Conservation (phyloP, 2,888 invertebrate genomes). For the Seira ritae region DNA sequence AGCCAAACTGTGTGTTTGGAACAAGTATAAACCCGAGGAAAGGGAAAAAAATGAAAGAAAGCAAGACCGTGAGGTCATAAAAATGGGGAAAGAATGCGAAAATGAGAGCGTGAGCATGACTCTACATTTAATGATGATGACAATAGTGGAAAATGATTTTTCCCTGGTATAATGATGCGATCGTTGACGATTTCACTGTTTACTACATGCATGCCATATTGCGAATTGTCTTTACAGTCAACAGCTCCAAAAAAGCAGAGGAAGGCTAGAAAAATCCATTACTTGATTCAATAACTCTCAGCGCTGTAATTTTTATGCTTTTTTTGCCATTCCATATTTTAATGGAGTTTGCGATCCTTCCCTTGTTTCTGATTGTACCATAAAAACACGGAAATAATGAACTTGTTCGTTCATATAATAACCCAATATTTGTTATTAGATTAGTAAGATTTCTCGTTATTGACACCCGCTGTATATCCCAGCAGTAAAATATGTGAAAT, state of each 20-base stretch:
- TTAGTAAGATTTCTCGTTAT: constrained; percentile 19
- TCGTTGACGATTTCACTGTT: constrained; percentile 13
- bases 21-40: background rate
- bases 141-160: constrained; percentile 21
- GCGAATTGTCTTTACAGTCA: background rate
- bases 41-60: constrained; percentile 13
- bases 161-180: background rate
- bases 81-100: constrained; percentile 51
- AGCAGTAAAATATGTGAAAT: background rate
- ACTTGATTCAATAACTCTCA: constrained; percentile 24
- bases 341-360: background rate
- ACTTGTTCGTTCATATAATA: constrained; percentile 17
- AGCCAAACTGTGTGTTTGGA: background rate
- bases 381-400: background rate
- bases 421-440: constrained; percentile 5
- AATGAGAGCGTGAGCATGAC: constrained; percentile 49
- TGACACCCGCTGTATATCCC: constrained; percentile 1
- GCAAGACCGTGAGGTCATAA: constrained; percentile 44
- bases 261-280: constrained; percentile 9
- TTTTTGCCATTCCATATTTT: constrained; percentile 17
- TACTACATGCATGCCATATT: constrained; percentile 14
- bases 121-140: constrained; percentile 20
- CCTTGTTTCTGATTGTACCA: constrained; percentile 6
- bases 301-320: background rate
- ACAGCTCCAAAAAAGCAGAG: background rate